Evolutionary conservation across 2,797 vertebrate genomes (phyloP).

Genomic region (Megalops cyprinoides): DNA sequence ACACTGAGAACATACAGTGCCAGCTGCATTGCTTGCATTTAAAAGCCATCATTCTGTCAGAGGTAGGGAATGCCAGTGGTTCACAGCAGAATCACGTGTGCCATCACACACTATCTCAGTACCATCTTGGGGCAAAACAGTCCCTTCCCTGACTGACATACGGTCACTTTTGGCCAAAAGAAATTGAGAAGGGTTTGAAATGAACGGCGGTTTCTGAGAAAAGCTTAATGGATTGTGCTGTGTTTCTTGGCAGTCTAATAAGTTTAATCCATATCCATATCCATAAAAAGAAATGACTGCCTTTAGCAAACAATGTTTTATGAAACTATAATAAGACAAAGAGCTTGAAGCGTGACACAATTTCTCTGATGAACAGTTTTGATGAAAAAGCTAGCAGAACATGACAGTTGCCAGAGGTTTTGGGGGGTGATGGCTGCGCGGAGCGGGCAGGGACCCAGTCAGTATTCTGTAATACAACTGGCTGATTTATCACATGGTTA

Average conservation of each 20-base stretch:
- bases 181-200: too few species aligned
- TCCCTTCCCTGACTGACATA: background rate
- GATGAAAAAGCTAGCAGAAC: too few species aligned
- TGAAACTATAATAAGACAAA: background rate
- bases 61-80: too few species aligned
- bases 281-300: conserved; percentile 3
- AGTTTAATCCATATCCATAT: background rate
- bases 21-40: conserved; percentile 59
- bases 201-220: background rate
- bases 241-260: background rate
- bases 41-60: too few species aligned
- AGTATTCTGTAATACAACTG: background rate
- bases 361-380: too few species aligned
- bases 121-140: conserved; percentile 20
- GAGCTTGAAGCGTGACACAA: background rate
- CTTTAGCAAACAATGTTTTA: background rate
- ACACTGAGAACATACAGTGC: too few species aligned
- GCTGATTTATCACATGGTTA: background rate
- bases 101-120: conserved; percentile 23
- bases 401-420: too few species aligned
- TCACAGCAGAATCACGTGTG: too few species aligned
- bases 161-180: too few species aligned
- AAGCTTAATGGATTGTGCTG: background rate
- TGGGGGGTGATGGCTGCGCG: background rate
- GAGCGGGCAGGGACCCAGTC: too few species aligned